Evolutionary conservation across 2,797 vertebrate genomes (phyloP).

Genomic region (Chromis chromis): DNA sequence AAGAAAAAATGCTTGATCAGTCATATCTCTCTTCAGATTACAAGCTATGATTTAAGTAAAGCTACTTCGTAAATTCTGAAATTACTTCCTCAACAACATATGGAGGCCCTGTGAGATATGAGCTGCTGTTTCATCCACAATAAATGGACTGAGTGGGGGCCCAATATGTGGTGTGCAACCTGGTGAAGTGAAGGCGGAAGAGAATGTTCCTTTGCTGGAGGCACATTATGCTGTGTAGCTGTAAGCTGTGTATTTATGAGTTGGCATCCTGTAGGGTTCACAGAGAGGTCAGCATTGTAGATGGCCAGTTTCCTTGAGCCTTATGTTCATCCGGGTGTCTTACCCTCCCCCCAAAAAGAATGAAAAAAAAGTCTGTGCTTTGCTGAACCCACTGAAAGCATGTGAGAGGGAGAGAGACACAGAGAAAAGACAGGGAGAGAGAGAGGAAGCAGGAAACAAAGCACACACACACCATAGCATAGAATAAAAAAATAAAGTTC

Average conservation of each 20-base stretch:
- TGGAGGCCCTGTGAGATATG: conserved; percentile 8
- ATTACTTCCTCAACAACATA: conserved; percentile 7
- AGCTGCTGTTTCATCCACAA: conserved; percentile 22
- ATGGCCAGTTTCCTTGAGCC: conserved; percentile 41
- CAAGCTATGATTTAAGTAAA: conserved; percentile 3
- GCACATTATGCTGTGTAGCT: conserved; percentile 46
- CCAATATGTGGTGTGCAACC: conserved; percentile 38
- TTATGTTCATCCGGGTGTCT: conserved; percentile 37
- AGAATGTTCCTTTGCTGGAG: conserved; percentile 50
- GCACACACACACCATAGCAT: neutral
- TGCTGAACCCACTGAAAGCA: neutral
- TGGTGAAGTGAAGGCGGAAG: conserved; percentile 40
- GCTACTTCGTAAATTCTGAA: conserved; percentile 14
- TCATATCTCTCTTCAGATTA: neutral
- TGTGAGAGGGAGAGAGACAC: neutral
- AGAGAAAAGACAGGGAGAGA: neutral
- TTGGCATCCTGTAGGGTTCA: conserved; percentile 61
- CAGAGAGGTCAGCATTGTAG: conserved; percentile 57
- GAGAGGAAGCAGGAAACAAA: neutral
- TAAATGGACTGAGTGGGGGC: conserved; percentile 32
- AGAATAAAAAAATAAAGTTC: conserved; percentile 21
- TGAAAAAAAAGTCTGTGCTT: neutral
- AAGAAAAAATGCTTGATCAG: conserved; percentile 9
- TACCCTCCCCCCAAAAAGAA: neutral
- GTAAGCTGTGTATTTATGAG: conserved; percentile 66